Conservation (phyloP, 2,888 invertebrate genomes). For the Chloroclystis v-ata region DNA sequence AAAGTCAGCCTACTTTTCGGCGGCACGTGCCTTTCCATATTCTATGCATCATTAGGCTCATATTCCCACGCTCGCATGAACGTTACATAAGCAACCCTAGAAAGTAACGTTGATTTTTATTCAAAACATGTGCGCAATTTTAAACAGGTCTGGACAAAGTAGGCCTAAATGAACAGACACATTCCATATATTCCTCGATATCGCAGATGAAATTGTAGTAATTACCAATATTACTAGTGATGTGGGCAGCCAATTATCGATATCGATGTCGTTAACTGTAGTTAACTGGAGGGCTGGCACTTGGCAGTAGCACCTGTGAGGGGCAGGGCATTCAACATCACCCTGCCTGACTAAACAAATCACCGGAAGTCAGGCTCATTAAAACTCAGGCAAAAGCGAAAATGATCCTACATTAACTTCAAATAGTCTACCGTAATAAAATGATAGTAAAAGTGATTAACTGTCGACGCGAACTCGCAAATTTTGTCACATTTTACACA, state of each 20-base stretch:
- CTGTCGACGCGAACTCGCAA: slow-evolving; percentile 21
- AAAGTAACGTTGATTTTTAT: slow-evolving; percentile 3
- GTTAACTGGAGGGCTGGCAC: slow-evolving; percentile 12
- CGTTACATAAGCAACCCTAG: slow-evolving; percentile 10
- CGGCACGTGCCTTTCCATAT: slow-evolving; percentile 15
- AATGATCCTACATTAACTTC: slow-evolving; percentile 24
- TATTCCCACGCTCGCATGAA: slow-evolving; percentile 6
- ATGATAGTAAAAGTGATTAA: slow-evolving; percentile 29
- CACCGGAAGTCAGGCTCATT: slow-evolving; percentile 23
- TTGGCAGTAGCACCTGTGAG: not conserved
- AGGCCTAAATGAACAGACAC: too few relatives aligned
- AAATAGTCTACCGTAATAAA: slow-evolving; percentile 23
- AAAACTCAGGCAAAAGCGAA: slow-evolving; percentile 27
- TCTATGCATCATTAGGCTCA: slow-evolving; percentile 14
- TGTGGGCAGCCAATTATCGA: slow-evolving; percentile 1
- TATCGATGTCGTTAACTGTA: slow-evolving; percentile 13
- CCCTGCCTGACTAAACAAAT: slow-evolving; percentile 13
- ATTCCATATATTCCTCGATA: too few relatives aligned
- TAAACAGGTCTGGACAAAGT: slow-evolving; percentile 1
- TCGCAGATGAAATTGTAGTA: slow-evolving; percentile 10
- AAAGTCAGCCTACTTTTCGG: slow-evolving; percentile 17
- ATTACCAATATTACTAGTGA: slow-evolving; percentile 4
- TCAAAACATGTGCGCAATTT: slow-evolving; percentile 2
- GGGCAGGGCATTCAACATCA: slow-evolving; percentile 10
- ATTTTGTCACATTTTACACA: slow-evolving; percentile 17